Evolutionary conservation across 2,797 vertebrate species (phyloP), one percentile per base, ranked within the genome.

Genomic region (Orestias chungarensis): DNA sequence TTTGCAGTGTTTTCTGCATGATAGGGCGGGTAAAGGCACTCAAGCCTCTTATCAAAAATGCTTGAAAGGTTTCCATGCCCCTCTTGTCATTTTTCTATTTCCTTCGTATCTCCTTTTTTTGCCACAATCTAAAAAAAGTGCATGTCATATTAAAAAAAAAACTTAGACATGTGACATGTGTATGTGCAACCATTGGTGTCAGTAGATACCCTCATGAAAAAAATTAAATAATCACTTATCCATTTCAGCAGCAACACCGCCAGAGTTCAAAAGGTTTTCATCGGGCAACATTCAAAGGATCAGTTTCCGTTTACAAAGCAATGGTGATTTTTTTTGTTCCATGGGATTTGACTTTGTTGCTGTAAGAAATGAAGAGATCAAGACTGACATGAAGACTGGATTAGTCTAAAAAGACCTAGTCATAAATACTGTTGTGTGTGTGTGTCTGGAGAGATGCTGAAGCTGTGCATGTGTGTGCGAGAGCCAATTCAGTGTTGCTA

Each of bases 401-500:
- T 52, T 29, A 55, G 49, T 64, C 66, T 14, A n/a, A 20, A 42
- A 38, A 74, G 35, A 68, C 33, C n/a, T 20, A 57, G 42, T 72
- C 52, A 66, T 64, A 52, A 65, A 65, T 55, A n/a, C 52, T 31
- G 62, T 74, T 64, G 59, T 74, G 71, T 65, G 62, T 52, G 29
- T 62, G 35, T n/a, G 11, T 75, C 61, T 17, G 71, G 71, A 25
- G 78, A 71, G 25, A 68, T 35, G 42, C 42, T 43, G 65, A 68
- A 64, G 61, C 74, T 47, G 65, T 52, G 65, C 25, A 25, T 73
- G 73, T 69, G 75, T 62, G 79, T 61, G n/a, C n/a, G 72, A 92
- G 93, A 94, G 91, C 88, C 90, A 74, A 46, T 94, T 95, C 93
- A 66, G 71, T 89, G 87, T 87, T 88, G 93, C 93, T 96, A 96